Evolutionary conservation across 2,797 vertebrate genomes (phyloP).

Genomic region (Acipenser ruthenus): DNA sequence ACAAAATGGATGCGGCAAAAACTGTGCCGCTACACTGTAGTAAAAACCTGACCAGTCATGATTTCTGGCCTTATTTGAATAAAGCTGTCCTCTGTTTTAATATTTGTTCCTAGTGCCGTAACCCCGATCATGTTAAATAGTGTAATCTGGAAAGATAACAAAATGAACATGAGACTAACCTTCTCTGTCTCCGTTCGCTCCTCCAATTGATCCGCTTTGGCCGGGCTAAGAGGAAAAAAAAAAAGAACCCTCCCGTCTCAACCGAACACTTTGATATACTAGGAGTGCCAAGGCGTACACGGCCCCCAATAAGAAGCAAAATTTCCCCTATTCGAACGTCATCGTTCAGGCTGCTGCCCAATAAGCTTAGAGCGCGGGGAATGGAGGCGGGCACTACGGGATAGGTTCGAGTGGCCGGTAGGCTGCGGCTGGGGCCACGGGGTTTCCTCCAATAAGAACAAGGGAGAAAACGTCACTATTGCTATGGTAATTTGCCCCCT

Average conservation of each 20-base stretch:
- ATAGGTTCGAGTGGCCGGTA: slow-evolving; percentile 64
- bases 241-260: slow-evolving; percentile 53
- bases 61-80: too few relatives aligned
- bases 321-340: slow-evolving; percentile 13
- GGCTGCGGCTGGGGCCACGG: slow-evolving; percentile 80
- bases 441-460: slow-evolving; percentile 94
- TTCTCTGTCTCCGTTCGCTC: slow-evolving; percentile 40
- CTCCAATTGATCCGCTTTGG: slow-evolving; percentile 56
- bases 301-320: slow-evolving; percentile 43
- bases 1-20: slow-evolving; percentile 24
- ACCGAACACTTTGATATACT: slow-evolving; percentile 45
- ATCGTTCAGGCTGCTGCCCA: slow-evolving; percentile 31
- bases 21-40: neutral
- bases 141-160: too few relatives aligned
- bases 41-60: neutral
- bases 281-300: slow-evolving; percentile 28
- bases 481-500: slow-evolving; percentile 63
- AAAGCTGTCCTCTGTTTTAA: too few relatives aligned
- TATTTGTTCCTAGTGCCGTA: too few relatives aligned
- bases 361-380: slow-evolving; percentile 23
- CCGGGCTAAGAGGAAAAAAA: slow-evolving; percentile 52
- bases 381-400: slow-evolving; percentile 41
- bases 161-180: slow-evolving; percentile 36
- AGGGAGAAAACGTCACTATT: slow-evolving; percentile 86
- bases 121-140: too few relatives aligned